These are phyloP conservation scores for Dromius quadrimaculatus DNA, from an alignment of 2,888 invertebrate genomes.

Conservation along the genomic window DNA sequence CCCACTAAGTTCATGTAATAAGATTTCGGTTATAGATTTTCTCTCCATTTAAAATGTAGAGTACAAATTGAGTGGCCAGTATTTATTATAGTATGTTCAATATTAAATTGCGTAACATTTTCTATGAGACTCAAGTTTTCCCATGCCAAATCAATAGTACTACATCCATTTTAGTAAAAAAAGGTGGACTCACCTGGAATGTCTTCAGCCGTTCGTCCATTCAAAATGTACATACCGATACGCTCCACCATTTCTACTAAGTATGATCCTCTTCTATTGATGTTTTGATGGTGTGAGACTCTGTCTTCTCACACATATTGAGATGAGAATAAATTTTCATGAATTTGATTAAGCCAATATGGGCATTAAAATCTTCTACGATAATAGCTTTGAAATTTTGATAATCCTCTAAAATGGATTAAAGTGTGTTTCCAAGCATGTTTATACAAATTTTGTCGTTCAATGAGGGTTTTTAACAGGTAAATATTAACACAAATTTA, in stretches of 20 bases:
- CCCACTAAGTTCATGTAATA: background rate
- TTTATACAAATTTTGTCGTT: background rate
- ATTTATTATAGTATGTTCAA: background rate
- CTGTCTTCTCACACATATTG: background rate
- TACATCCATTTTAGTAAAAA: background rate
- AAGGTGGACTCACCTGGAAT: conserved; percentile 2
- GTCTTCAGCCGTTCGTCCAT: background rate
- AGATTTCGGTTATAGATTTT: background rate
- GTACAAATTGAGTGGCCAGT: background rate
- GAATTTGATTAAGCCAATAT: background rate
- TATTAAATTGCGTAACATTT: background rate
- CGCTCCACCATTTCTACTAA: background rate
- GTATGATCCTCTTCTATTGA: background rate
- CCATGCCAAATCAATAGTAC: conserved; percentile 1
- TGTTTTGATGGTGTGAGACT: background rate
- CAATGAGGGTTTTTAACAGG: background rate
- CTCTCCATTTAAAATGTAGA: background rate
- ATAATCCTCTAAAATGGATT: background rate
- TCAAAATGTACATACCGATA: background rate
- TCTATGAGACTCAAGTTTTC: background rate
- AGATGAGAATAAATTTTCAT: background rate
- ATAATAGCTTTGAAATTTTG: background rate
- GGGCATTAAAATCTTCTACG: background rate
- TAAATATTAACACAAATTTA: background rate
- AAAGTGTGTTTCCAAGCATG: background rate